phyloP scores from a whole-genome alignment of 2,113 vertebrate genomes.

The Empidonax alnorum region DNA sequence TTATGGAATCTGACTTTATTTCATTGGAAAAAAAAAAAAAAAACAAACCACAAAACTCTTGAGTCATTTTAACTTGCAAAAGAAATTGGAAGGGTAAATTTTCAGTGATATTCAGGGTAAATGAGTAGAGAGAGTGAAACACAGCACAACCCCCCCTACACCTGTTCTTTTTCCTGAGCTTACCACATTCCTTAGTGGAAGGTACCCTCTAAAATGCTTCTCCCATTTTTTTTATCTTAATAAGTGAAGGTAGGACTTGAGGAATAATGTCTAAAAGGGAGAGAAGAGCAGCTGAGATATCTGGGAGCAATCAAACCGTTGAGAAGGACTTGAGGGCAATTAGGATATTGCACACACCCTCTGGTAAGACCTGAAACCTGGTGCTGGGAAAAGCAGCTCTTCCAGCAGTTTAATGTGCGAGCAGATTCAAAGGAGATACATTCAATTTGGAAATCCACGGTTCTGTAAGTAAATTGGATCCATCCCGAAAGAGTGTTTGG shows the following conservation, averaged over 20 bases:
- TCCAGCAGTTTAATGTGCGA: rapidly evolving
- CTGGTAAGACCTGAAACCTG: neutral
- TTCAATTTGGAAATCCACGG: neutral
- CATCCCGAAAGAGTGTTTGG: neutral
- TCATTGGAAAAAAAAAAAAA: neutral
- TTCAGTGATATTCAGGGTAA: neutral
- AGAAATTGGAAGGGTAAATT: neutral
- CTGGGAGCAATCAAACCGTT: neutral
- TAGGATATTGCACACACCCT: neutral
- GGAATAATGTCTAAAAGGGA: neutral
- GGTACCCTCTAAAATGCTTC: neutral
- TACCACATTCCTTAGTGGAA: neutral
- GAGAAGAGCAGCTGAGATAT: neutral
- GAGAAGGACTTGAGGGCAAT: neutral
- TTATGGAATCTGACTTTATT: neutral
- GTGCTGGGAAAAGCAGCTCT: neutral
- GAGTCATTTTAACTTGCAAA: neutral
- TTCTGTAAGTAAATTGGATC: neutral
- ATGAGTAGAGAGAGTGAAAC: neutral
- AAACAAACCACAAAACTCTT: neutral
- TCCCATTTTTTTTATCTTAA: neutral
- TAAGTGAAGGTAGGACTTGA: neutral
- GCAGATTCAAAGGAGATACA: neutral
- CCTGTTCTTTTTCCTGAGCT: neutral
- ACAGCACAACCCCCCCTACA: neutral